Evolutionary conservation across 1,140 invertebrate genomes (phyloP), one percentile per base, ranked within the genome.

Genomic region (Gonatopus flavifemur): DNA sequence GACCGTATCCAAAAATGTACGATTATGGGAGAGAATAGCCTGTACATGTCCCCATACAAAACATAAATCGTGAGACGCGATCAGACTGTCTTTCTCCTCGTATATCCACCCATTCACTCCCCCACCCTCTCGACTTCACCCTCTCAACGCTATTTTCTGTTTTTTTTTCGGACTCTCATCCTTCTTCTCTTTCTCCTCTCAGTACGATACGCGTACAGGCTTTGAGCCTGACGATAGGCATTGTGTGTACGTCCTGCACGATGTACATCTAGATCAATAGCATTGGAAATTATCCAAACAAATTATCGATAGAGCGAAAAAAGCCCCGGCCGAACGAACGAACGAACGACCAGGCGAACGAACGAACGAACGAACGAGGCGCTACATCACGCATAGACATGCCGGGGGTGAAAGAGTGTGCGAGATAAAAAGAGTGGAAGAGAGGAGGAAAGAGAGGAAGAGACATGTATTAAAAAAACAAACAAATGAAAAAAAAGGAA

Each of bases 231-330:
- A 65, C 52, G 69, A 68, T 63, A 69, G 67, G 70, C 66, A 72
- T 76, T 72, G 72, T 70, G n/a, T n/a, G 62, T 68, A 64, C 60
- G 69, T 67, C 65, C 65, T 71, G 70, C 65, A 73, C 70, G 72
- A 76, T 77, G 71, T 74, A 76, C 73, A 75, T 74, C 73, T 70
- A 76, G 74, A 78, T 78, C 74, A 76, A 78, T 77, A 77, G 70
- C 70, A 76, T 74, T 76, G 72, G 72, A 76, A 78, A 77, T 76
- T 78, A 78, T 76, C 76, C 71, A 76, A 78, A 78, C 74, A 78
- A 77, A 78, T 78, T 77, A 78, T 78, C 74, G 74, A 75, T 70
- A 72, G 70, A 72, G 69, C 68, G 66, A 69, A 70, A 72, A 74
- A 68, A 73, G 62, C 64, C 58, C 65, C 62, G 46, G 35, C 58